These are phyloP conservation scores for Phoxinus dragarum DNA, from an alignment of 2,797 vertebrate species.

Conservation along the genomic window DNA sequence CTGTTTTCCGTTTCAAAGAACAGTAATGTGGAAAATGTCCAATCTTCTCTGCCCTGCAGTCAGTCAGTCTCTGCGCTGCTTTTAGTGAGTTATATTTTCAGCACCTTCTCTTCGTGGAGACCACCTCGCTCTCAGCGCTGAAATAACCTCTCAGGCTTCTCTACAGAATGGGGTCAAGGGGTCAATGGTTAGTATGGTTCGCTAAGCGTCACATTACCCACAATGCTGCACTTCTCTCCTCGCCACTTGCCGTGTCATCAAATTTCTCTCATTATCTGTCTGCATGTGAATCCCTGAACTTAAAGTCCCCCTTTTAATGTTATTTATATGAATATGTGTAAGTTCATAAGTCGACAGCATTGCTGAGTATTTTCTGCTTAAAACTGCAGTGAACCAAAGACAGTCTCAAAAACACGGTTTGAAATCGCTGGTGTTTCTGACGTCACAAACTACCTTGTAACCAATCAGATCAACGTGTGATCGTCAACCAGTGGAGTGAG, in stretches of 20 bases:
- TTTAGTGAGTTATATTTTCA: conserved; percentile 27
- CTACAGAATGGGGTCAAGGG: neutral
- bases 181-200: neutral
- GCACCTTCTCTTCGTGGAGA: conserved; percentile 10
- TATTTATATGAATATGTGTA: no score
- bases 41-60: conserved; percentile 30
- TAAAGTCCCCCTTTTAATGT: no score
- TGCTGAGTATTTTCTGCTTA: no score
- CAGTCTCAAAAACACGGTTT: no score
- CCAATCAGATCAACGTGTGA: no score
- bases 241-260: neutral
- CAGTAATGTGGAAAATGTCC: conserved; percentile 55
- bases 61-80: conserved; percentile 44
- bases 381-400: no score
- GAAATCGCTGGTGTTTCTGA: no score
- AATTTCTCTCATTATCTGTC: neutral
- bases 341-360: no score
- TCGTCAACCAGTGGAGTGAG: no score
- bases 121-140: neutral
- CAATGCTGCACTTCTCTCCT: neutral
- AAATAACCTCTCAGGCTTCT: neutral
- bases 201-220: neutral
- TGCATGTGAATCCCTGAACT: neutral
- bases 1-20: conserved; percentile 43
- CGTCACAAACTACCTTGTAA: no score